phyloP scores from a whole-genome alignment of 2,888 invertebrate genomes.

The Leptinotarsa tumamoca region DNA sequence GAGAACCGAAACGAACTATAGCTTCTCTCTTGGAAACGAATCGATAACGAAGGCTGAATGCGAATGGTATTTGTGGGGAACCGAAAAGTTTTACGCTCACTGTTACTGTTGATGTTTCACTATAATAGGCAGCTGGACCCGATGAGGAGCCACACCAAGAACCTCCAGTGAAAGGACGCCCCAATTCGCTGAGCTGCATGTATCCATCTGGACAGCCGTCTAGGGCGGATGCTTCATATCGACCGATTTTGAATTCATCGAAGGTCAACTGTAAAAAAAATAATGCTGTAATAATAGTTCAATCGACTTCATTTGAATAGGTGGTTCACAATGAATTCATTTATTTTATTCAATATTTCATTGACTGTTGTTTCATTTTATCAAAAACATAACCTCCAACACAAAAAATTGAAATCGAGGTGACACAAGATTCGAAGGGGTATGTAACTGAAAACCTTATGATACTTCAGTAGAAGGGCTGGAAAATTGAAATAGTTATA shows the following conservation, averaged over 20 bases:
- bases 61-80: slow-evolving; percentile 81
- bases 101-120: slow-evolving; percentile 90
- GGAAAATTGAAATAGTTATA: too few species aligned
- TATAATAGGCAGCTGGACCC: slow-evolving; percentile 86
- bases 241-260: slow-evolving; percentile 89
- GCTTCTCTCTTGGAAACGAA: slow-evolving; percentile 85
- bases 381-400: too few species aligned
- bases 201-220: slow-evolving; percentile 90
- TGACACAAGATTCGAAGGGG: too few species aligned
- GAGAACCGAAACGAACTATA: slow-evolving; percentile 82
- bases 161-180: slow-evolving; percentile 88
- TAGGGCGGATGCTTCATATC: slow-evolving; percentile 79
- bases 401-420: too few species aligned
- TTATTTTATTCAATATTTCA: too few species aligned
- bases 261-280: slow-evolving; percentile 76
- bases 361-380: too few species aligned
- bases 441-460: too few species aligned
- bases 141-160: slow-evolving; percentile 90
- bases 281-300: neutral
- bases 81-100: slow-evolving; percentile 84
- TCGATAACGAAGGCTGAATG: slow-evolving; percentile 83
- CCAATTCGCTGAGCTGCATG: slow-evolving; percentile 88
- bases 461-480: too few species aligned
- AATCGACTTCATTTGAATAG: neutral
- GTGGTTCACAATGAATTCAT: neutral